Conservation (phyloP, 2,888 invertebrate genomes). For the Campoletis raptor region DNA sequence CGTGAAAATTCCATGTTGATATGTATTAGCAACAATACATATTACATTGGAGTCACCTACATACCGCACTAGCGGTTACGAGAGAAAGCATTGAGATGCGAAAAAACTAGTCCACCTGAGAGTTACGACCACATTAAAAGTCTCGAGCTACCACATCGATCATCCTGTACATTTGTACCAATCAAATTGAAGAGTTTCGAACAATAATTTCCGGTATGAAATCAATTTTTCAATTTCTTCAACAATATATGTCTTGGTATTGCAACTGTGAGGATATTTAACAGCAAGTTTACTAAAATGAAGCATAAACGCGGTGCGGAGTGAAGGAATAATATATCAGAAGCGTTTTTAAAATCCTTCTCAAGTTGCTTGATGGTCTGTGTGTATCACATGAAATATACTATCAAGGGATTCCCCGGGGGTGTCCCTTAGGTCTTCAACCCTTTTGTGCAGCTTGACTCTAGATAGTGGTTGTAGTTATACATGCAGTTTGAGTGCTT, state of each 20-base stretch:
- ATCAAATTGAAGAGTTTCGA: not conserved
- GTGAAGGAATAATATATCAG: not conserved
- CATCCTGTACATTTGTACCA: not conserved
- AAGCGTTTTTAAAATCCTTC: not conserved
- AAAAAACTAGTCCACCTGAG: not conserved
- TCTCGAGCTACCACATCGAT: not conserved
- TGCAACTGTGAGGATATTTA: not conserved
- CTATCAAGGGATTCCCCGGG: constrained; percentile 39
- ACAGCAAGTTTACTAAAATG: not conserved
- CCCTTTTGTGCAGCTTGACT: constrained; percentile 15
- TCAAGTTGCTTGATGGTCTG: not conserved
- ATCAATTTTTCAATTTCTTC: not conserved
- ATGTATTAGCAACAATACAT: not conserved
- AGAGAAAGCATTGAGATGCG: not conserved
- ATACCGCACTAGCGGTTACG: not conserved
- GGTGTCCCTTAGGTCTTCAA: constrained; percentile 10
- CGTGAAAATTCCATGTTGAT: not conserved
- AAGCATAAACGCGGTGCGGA: not conserved
- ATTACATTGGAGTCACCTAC: not conserved
- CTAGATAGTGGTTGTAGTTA: constrained; percentile 16
- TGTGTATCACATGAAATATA: not conserved
- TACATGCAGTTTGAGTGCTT: constrained; percentile 31
- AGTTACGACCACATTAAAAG: not conserved
- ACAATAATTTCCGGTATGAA: not conserved
- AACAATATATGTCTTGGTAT: not conserved